Conservation (phyloP, 1,140 invertebrate genomes). For the Bradysia coprophila region DNA sequence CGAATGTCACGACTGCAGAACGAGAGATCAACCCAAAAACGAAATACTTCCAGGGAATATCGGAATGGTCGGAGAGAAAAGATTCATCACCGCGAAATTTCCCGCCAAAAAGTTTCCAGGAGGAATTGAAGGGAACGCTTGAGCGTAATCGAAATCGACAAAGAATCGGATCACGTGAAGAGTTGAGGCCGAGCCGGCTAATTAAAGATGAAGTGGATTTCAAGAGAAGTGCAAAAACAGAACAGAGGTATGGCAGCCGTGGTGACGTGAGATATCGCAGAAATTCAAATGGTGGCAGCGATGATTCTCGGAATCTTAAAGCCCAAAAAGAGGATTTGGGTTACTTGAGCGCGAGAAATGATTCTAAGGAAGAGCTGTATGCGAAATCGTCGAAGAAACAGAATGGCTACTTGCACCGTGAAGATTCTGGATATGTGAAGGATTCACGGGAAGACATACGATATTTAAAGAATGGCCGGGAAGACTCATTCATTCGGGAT, state of each 20-base stretch:
- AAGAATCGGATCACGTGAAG: slow-evolving; percentile 6
- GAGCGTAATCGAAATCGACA: slow-evolving; percentile 16
- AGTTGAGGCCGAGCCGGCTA: background rate
- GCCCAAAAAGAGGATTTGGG: slow-evolving; percentile 6
- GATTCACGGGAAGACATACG: slow-evolving; percentile 4
- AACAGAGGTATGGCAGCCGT: background rate
- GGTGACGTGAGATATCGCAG: slow-evolving; percentile 1
- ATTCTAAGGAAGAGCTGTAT: slow-evolving; percentile 5
- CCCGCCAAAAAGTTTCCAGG: slow-evolving; percentile 19
- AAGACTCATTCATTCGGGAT: slow-evolving; percentile 9
- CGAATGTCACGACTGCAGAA: background rate
- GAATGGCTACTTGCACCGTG: slow-evolving; percentile 4
- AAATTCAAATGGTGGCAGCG: slow-evolving; percentile 1
- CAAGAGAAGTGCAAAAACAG: background rate
- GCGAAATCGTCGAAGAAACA: slow-evolving; percentile 6
- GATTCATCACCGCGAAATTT: slow-evolving; percentile 16
- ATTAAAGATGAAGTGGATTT: background rate
- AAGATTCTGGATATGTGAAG: slow-evolving; percentile 6
- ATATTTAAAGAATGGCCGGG: slow-evolving; percentile 4
- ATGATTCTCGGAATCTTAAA: slow-evolving; percentile 1
- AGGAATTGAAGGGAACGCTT: slow-evolving; percentile 21
- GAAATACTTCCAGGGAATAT: slow-evolving; percentile 49
- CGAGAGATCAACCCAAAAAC: slow-evolving; percentile 21
- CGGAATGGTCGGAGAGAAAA: slow-evolving; percentile 54
- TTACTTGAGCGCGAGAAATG: slow-evolving; percentile 7